A percentile compares a stretch with the other conserved stretches of the same genome.
phyloP scores from a whole-genome alignment of 2,888 invertebrate species.

The Geotrupes spiniger region DNA sequence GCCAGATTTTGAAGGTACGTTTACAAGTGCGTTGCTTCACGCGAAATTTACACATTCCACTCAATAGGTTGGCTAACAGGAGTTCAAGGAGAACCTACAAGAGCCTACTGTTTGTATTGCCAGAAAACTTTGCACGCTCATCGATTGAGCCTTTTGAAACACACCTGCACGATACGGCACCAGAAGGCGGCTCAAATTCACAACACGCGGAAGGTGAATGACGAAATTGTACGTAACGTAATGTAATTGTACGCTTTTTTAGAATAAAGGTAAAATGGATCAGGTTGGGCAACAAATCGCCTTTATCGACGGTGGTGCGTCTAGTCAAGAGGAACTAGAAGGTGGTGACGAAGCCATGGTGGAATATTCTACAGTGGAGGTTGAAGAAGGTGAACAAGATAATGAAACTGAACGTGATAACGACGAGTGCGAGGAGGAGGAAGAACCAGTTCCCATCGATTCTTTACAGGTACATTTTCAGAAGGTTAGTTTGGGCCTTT shows the following conservation, averaged over 20 bases:
- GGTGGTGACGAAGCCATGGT: slow-evolving; percentile 28
- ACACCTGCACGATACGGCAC: slow-evolving; percentile 60
- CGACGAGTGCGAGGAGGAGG: slow-evolving; percentile 38
- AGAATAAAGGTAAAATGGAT: slow-evolving; percentile 14
- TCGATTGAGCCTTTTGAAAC: slow-evolving; percentile 57
- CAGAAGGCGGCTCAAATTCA: slow-evolving; percentile 52
- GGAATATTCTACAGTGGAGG: slow-evolving; percentile 24
- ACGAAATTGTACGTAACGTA: too few species aligned
- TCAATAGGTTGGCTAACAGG: slow-evolving; percentile 54
- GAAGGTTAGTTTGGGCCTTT: slow-evolving; percentile 35
- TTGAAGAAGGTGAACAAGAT: slow-evolving; percentile 29
- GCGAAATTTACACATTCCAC: background rate
- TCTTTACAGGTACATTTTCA: slow-evolving; percentile 32
- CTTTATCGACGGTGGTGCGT: slow-evolving; percentile 16
- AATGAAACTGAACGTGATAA: slow-evolving; percentile 34
- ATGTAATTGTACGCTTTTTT: too few species aligned
- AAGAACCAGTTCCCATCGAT: slow-evolving; percentile 31
- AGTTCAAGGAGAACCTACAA: slow-evolving; percentile 54
- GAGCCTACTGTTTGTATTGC: slow-evolving; percentile 58
- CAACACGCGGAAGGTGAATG: slow-evolving; percentile 39
- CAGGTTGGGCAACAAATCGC: slow-evolving; percentile 10
- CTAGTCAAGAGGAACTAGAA: slow-evolving; percentile 26
- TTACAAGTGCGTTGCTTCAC: too few species aligned
- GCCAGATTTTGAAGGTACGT: slow-evolving; percentile 61
- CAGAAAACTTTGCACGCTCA: slow-evolving; percentile 60